These are phyloP conservation scores for Nemotelus nigrinus DNA, from an alignment of 2,888 invertebrate genomes.

Conservation along the genomic window DNA sequence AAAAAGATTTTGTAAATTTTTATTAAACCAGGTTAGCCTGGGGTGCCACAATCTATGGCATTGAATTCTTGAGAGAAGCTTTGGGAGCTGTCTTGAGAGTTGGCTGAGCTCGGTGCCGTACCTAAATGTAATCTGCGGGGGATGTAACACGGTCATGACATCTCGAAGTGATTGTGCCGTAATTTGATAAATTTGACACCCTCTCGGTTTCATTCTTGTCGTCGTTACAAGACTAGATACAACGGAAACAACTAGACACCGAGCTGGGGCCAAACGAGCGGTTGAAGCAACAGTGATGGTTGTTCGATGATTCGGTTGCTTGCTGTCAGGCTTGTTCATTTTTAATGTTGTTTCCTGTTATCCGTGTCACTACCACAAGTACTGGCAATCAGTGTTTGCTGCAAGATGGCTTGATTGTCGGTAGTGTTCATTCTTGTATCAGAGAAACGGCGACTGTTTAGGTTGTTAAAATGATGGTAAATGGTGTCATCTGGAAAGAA, in stretches of 20 bases:
- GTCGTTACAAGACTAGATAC: not conserved
- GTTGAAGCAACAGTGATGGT: constrained; percentile 1
- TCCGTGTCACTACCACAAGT: not conserved
- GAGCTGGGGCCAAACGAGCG: too few relatives aligned
- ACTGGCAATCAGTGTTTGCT: not conserved
- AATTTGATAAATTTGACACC: constrained; percentile 34
- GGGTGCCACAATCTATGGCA: too few relatives aligned
- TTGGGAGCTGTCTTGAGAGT: not conserved
- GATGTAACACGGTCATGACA: not conserved
- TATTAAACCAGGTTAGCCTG: too few relatives aligned
- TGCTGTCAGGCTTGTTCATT: not conserved
- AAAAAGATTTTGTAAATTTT: too few relatives aligned
- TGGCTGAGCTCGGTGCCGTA: not conserved
- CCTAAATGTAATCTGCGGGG: not conserved
- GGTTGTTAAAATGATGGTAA: constrained; percentile 24
- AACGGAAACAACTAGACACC: not conserved
- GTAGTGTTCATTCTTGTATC: not conserved
- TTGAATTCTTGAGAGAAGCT: too few relatives aligned
- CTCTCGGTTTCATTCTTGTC: not conserved
- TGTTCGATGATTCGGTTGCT: constrained; percentile 17
- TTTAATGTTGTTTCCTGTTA: constrained; percentile 1
- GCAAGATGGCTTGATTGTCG: not conserved
- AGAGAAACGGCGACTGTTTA: constrained; percentile 20
- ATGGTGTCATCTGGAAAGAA: constrained; percentile 23
- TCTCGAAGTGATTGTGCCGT: constrained; percentile 15